These are phyloP conservation scores for Atherinomorus stipes DNA, from an alignment of 2,113 vertebrate species.

Conservation along the genomic window DNA sequence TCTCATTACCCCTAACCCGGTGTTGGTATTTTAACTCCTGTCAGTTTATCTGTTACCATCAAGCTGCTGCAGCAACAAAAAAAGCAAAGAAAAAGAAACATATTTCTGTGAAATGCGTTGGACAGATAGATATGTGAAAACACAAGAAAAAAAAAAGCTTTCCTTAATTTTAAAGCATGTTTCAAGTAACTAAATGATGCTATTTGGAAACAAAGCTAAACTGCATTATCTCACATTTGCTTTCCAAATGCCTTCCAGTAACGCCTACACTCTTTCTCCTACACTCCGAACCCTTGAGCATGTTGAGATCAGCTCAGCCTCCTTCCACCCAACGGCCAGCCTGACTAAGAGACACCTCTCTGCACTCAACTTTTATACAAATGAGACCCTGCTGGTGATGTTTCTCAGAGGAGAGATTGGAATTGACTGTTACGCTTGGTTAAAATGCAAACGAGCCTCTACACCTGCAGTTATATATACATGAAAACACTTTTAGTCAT, in stretches of 20 bases:
- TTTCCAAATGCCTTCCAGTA: conserved; percentile 5
- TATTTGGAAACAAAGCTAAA: conserved; percentile 3
- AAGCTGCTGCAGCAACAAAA: background rate
- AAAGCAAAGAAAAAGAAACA: background rate
- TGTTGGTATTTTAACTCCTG: background rate
- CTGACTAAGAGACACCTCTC: conserved; percentile 19
- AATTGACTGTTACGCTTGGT: conserved; percentile 18
- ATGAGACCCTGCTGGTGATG: background rate
- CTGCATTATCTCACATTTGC: background rate
- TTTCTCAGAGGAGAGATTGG: conserved; percentile 29
- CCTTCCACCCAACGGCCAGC: background rate
- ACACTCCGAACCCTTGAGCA: background rate
- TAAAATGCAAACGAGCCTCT: conserved; percentile 20
- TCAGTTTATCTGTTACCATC: conserved; percentile 12
- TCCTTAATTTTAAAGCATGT: background rate
- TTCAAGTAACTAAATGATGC: background rate
- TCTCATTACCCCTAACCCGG: conserved; percentile 17
- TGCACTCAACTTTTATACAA: conserved; percentile 3
- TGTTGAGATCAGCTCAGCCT: conserved; percentile 12
- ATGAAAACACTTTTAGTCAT: conserved; percentile 5
- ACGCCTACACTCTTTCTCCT: conserved; percentile 3
- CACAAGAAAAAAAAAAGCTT: no score
- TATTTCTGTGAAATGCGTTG: conserved; percentile 9
- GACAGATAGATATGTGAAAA: background rate
- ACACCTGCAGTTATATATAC: conserved; percentile 10